phyloP scores from a whole-genome alignment of 2,113 vertebrate genomes.

The Albula glossodonta region DNA sequence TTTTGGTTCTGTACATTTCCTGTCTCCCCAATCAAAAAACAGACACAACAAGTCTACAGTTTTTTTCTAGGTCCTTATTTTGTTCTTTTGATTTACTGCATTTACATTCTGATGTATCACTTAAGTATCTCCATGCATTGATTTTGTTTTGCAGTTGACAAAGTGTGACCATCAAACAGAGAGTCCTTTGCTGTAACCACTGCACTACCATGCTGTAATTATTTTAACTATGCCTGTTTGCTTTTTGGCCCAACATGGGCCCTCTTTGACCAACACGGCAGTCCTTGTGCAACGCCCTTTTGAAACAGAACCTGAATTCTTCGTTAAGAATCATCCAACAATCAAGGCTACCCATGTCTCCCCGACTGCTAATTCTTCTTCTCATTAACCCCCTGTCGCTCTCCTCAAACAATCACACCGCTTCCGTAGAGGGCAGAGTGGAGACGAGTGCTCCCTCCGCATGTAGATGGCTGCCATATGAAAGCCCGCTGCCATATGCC shows the following conservation, averaged over 20 bases:
- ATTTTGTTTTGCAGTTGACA: neutral
- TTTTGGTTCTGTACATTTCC: neutral
- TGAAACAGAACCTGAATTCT: slow-evolving; percentile 47
- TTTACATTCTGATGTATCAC: neutral
- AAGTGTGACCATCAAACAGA: neutral
- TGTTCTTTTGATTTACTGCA: no score
- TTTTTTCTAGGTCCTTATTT: no score
- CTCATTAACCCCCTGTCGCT: slow-evolving; percentile 90
- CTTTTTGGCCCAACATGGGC: slow-evolving; percentile 4
- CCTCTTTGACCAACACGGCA: slow-evolving; percentile 18
- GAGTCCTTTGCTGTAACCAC: slow-evolving; percentile 9
- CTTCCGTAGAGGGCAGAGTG: slow-evolving; percentile 74
- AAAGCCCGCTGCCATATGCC: neutral
- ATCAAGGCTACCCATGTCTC: slow-evolving; percentile 58
- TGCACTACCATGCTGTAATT: slow-evolving; percentile 25
- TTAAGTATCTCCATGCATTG: no score
- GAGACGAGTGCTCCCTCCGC: slow-evolving; percentile 15
- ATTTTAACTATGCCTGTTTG: slow-evolving; percentile 26
- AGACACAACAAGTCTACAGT: neutral
- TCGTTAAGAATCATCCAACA: slow-evolving; percentile 52
- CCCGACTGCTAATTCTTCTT: slow-evolving; percentile 90
- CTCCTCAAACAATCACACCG: slow-evolving; percentile 88
- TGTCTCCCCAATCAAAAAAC: neutral
- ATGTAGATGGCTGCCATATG: neutral
- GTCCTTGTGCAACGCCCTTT: slow-evolving; percentile 35